A percentile compares a stretch with the other conserved stretches of the same genome.
These are phyloP conservation scores for Colletes collaris DNA, from an alignment of 2,888 invertebrate species.

Conservation along the genomic window DNA sequence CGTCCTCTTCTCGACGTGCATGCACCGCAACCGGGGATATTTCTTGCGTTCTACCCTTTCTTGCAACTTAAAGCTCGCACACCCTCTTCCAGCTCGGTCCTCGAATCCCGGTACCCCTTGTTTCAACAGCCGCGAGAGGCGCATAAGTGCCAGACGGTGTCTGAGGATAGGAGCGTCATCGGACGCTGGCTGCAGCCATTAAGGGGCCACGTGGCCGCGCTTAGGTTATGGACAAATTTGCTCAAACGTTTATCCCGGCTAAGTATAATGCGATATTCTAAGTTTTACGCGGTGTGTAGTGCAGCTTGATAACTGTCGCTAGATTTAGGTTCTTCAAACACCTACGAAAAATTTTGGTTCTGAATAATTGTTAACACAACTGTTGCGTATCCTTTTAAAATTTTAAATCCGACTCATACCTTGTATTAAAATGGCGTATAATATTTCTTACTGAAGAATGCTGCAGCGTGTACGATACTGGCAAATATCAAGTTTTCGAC, in stretches of 20 bases:
- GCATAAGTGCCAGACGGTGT: slow-evolving; percentile 32
- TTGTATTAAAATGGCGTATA: too few relatives aligned
- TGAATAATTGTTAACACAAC: too few relatives aligned
- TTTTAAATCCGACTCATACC: too few relatives aligned
- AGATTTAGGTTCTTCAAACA: too few relatives aligned
- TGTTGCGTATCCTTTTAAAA: too few relatives aligned
- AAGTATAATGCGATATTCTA: neutral
- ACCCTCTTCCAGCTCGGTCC: slow-evolving; percentile 30
- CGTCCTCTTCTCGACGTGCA: neutral
- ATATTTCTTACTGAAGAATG: too few relatives aligned
- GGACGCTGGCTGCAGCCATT: slow-evolving; percentile 19
- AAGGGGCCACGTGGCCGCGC: slow-evolving; percentile 3
- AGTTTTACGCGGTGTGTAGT: too few relatives aligned
- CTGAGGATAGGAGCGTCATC: slow-evolving; percentile 13
- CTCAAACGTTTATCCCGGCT: slow-evolving; percentile 7
- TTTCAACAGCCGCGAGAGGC: slow-evolving; percentile 38
- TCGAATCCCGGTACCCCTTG: slow-evolving; percentile 51
- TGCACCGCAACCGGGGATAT: slow-evolving; percentile 10
- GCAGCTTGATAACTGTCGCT: too few relatives aligned
- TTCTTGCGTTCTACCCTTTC: slow-evolving; percentile 19
- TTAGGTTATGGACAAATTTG: slow-evolving; percentile 32
- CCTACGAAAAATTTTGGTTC: too few relatives aligned
- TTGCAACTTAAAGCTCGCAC: slow-evolving; percentile 38
- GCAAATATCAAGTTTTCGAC: too few relatives aligned
- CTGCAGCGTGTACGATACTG: too few relatives aligned